Conservation (phyloP, 2,888 invertebrate species). For the Drosophila meridiana region DNA sequence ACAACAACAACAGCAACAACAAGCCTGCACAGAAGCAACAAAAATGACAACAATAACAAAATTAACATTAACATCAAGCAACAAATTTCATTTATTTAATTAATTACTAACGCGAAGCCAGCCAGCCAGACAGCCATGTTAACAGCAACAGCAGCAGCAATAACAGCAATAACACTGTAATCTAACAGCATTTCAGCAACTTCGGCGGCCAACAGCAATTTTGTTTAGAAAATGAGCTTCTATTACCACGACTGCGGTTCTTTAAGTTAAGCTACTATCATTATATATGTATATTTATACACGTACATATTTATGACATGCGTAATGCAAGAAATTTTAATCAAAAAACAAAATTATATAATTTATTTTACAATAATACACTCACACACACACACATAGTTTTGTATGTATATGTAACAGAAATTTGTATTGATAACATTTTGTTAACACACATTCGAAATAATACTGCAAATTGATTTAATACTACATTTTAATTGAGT, state of each 20-base stretch:
- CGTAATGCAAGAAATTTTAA: constrained; percentile 57
- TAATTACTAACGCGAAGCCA: constrained; percentile 42
- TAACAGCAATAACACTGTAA: constrained; percentile 55
- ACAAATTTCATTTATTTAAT: constrained; percentile 1
- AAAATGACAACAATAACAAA: constrained; percentile 56
- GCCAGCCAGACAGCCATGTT: constrained; percentile 26
- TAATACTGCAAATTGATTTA: constrained; percentile 35
- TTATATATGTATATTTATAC: constrained; percentile 22
- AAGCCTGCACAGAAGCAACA: constrained; percentile 61
- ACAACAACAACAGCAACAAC: constrained; percentile 48
- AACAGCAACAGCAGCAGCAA: constrained; percentile 67
- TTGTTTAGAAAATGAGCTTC: constrained; percentile 45
- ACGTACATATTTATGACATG: constrained; percentile 44
- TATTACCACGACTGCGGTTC: constrained; percentile 69
- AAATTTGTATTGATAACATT: constrained; percentile 38
- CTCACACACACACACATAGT: constrained; percentile 34
- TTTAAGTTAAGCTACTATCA: constrained; percentile 63
- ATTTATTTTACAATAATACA: constrained; percentile 49
- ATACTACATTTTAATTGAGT: constrained; percentile 45
- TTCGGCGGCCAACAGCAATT: constrained; percentile 18
- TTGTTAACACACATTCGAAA: constrained; percentile 40
- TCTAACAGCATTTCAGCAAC: constrained; percentile 65
- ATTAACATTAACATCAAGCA: constrained; percentile 52
- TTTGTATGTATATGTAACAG: constrained; percentile 51
- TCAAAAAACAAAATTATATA: constrained; percentile 8